phyloP scores from a whole-genome alignment of 64 coral and sea anemone genomes.

The Montipora efflorescens region DNA sequence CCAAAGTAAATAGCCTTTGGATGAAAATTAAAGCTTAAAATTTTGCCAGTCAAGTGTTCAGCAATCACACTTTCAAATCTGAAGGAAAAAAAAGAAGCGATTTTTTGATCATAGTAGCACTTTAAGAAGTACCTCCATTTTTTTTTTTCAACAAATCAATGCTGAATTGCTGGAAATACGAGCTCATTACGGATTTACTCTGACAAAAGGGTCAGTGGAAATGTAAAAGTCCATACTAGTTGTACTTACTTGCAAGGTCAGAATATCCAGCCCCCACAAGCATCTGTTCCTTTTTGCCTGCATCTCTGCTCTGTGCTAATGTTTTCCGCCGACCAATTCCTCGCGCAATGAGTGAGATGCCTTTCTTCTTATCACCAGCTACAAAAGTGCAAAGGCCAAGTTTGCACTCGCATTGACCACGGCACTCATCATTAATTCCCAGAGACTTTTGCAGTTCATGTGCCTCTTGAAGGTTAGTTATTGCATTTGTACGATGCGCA shows the following conservation, averaged over 20 bases:
- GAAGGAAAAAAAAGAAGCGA: no score
- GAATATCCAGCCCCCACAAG: conserved; percentile 71
- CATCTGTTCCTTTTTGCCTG: conserved; percentile 63
- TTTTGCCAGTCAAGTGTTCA: no score
- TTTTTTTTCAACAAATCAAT: no score
- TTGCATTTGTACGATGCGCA: background rate
- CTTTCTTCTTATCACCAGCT: conserved; percentile 53
- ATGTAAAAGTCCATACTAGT: background rate
- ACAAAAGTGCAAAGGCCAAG: conserved; percentile 66
- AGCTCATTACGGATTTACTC: no score
- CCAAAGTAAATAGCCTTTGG: no score
- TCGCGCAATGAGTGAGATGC: conserved; percentile 63
- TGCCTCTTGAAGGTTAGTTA: conserved; percentile 51
- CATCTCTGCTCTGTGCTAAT: background rate
- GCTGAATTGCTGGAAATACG: no score
- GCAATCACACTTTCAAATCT: no score
- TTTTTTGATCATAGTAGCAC: no score
- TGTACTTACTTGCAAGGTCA: conserved; percentile 84
- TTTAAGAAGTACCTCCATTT: no score
- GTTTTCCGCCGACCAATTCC: conserved; percentile 69
- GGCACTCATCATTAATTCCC: conserved; percentile 27
- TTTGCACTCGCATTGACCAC: conserved; percentile 79
- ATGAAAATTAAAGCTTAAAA: no score
- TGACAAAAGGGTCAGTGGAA: background rate
- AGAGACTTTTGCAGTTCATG: conserved; percentile 21